Evolutionary conservation across 2,113 vertebrate genomes (phyloP).

Genomic region (Sylvilagus bachmani): DNA sequence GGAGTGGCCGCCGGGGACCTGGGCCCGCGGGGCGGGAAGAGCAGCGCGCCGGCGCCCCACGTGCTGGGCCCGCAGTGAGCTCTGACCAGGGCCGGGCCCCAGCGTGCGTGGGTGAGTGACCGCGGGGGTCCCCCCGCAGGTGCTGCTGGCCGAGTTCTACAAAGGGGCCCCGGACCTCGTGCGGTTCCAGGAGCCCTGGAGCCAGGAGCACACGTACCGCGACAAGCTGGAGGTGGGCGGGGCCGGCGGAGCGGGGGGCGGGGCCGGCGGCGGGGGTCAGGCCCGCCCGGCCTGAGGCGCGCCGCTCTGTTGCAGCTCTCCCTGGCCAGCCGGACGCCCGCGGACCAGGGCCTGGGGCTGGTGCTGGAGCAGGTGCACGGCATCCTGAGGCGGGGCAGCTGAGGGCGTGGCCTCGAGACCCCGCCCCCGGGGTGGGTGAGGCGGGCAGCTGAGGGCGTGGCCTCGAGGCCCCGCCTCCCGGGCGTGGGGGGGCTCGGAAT

Average conservation of each 20-base stretch:
- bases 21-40: background rate
- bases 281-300: background rate
- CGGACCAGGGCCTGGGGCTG: conserved; percentile 94
- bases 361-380: conserved; percentile 95
- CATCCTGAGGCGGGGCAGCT: conserved; percentile 89
- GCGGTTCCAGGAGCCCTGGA: conserved; percentile 95
- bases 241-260: background rate
- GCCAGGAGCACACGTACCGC: conserved; percentile 94
- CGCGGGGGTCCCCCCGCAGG: conserved; percentile 82
- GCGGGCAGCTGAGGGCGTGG: conserved; percentile 83
- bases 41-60: too few species aligned
- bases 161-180: conserved; percentile 94
- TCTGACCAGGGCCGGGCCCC: background rate
- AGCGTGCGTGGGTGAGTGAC: too few species aligned
- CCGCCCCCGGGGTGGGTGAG: conserved; percentile 74
- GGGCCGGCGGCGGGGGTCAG: background rate
- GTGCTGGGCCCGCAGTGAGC: background rate
- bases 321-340: conserved; percentile 94
- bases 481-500: conserved; percentile 1
- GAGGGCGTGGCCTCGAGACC: conserved; percentile 49
- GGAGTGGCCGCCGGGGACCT: too few species aligned
- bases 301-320: conserved; percentile 89
- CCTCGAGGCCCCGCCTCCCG: too few species aligned
- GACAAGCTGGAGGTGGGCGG: conserved; percentile 96
- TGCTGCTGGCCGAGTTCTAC: conserved; percentile 96